Evolutionary conservation across 1,140 invertebrate genomes (phyloP).

Genomic region (Nasonia giraulti): DNA sequence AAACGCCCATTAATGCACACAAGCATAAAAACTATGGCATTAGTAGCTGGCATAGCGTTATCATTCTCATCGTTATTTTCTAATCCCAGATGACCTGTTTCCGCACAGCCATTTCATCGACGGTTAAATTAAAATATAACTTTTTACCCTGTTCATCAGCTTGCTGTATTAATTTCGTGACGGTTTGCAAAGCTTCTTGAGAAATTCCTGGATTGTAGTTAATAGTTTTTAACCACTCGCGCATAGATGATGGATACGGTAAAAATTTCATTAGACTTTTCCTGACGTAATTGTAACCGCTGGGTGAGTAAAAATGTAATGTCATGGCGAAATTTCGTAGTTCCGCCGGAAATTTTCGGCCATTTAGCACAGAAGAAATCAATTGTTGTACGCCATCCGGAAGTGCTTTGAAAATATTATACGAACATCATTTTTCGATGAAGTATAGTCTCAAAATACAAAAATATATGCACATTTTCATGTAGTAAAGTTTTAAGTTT

Average conservation of each 20-base stretch:
- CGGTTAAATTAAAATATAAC: not conserved
- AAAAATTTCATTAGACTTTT: not conserved
- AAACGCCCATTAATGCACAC: constrained; percentile 2
- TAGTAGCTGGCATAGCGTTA: no score
- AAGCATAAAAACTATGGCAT: constrained; percentile 19
- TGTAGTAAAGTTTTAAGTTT: no score
- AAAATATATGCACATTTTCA: no score
- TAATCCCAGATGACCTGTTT: not conserved
- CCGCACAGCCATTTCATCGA: not conserved
- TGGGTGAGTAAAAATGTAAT: not conserved
- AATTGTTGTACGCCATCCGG: no score
- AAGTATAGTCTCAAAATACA: no score
- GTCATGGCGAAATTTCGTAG: no score
- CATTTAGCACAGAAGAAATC: no score
- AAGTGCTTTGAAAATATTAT: no score
- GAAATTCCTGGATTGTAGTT: constrained; percentile 7
- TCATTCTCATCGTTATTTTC: not conserved
- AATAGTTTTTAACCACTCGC: not conserved
- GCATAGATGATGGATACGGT: not conserved
- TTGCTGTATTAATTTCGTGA: not conserved
- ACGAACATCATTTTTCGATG: no score
- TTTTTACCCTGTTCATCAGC: not conserved
- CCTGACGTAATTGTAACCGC: not conserved
- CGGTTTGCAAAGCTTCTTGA: not conserved
- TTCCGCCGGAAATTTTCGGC: no score